Base-by-base conservation (phyloP, 2,888 invertebrate genomes). In the Catocala nupta region DNA sequence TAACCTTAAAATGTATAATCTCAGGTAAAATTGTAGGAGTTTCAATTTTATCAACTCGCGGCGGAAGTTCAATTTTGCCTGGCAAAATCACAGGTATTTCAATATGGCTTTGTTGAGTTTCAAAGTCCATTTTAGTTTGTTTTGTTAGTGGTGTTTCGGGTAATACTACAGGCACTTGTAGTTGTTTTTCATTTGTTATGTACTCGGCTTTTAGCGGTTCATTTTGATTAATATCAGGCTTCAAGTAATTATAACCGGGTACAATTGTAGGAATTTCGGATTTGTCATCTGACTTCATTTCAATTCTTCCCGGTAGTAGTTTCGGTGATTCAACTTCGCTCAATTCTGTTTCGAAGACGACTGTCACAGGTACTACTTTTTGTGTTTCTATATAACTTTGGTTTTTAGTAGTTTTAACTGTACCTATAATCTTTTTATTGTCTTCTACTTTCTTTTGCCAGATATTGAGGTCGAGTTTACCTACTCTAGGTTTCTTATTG, bases 401-500 rank as follows among this genome's bases (percentile, higher is more conserved):
- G 36, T 50, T 63, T 58, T 63, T 60, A 42, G 36, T 45, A 10
- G 45, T 9, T 47, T 59, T 59, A 0, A 16, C n/a, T 12, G 13
- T 58, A 7, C 55, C 34, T 11, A 70, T 54, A 49, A 59, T 50
- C 11, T 61, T 60, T 67, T 77, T 66, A 6, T 77, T 75, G 0
- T 11, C 47, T 58, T 70, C 66, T 6, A 77, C 62, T 61, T 74
- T 59, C n/a, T 34, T 66, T 47, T 77, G 63, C 75, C 75, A 75
- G 45, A 68, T 16, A 53, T 50, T 60, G 0, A 75, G 39, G n/a
- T 75, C 55, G 10, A 75, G 54, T 62, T 73, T 75, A 0, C 75
- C 75, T 10, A 77, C 74, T 60, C 50, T 77, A 1, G 50, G 61
- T 49, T 68, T 71, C 9, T 52, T 7, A 9, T 8, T 0, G 42